Base-by-base conservation (phyloP, 2,797 vertebrate species). In the Neosilurus mollespiculum region DNA sequence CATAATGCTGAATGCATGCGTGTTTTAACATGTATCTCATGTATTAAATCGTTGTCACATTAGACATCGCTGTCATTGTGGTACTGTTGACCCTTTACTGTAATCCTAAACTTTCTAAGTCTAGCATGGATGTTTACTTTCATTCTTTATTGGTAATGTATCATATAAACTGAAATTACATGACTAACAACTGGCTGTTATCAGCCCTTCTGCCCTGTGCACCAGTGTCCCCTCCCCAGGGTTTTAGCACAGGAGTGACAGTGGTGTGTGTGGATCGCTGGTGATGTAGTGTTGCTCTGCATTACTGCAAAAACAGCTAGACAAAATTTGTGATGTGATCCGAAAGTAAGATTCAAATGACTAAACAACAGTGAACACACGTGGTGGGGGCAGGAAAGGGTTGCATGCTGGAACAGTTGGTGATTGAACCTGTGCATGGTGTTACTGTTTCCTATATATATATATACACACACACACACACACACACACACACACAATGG, bases 31-130 rank as follows among this genome's bases (percentile, higher is more conserved):
- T 51, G 24, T 84, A 81, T 34, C 37, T 34, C 22, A 84, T 81
- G 56, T 86, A 85, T 84, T 87, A 86, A 85, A 87, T 78, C 81
- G 54, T 64, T 82, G 80, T 86, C 82, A 69, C 78, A 67, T 71
- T 81, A 11, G 11, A 54, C 72, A 53, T 78, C 4, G 6, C 15
- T 80, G 69, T 70, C 30, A 11, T 34, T 70, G 22, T 59, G 9
- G 43, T 70, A 0, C 18, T 30, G 18, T 69, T 37, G 20, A 70
- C 16, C 9, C 51, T 65, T 65, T 26, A 78, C 20, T n/a, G 3
- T 24, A 49, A 78, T 43, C 1, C 7, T 5, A 22, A 14, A 22
- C 15, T 59, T 26, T n/a, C 30, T 24, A 61, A n/a, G 56, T 73
- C n/a, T 9, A 24, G 58, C 34, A 53, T 20, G 3, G n/a, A 16